Evolutionary conservation across 1,140 invertebrate species (phyloP), one percentile per base, ranked within the genome.

Genomic region (Conus ventricosus): DNA sequence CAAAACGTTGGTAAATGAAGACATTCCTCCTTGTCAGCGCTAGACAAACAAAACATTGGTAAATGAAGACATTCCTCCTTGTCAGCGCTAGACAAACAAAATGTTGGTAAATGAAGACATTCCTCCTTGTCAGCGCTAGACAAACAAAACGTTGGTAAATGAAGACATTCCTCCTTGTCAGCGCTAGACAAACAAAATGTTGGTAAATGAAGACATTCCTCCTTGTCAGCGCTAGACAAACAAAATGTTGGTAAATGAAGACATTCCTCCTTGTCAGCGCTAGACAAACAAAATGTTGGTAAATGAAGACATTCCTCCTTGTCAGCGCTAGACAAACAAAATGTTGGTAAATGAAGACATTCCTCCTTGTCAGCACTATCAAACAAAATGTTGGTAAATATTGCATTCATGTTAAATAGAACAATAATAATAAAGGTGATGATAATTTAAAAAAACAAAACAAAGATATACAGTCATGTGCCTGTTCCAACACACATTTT

Each of bases 131-230:
- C 85, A 5, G 71, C 4, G 71, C 85, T 87, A 75, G 23, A 54
- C 51, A 78, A 23, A 54, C 10, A n/a, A n/a, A n/a, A n/a, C n/a
- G n/a, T n/a, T n/a, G n/a, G n/a, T n/a, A n/a, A n/a, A n/a, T n/a
- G 85, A 51, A 87, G 54, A 27, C 85, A 87, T 27, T 87, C 85
- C 7, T 87, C 53, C 8, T 23, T 20, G 20, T 80, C 85, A 5
- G 71, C 4, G 71, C 85, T 87, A 75, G 23, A 54, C 51, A 78
- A 23, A 54, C 10, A n/a, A n/a, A n/a, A n/a, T n/a, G n/a, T n/a
- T n/a, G n/a, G n/a, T n/a, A n/a, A n/a, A n/a, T n/a, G 85, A 51
- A 87, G 54, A 27, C 85, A 87, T 27, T 87, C 85, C 7, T 87
- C 53, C 8, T 23, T 20, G 20, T 80, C 85, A 5, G 71, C 4